These are phyloP conservation scores for Chinchilla lanigera DNA, from an alignment of 2,113 vertebrate genomes.

Conservation along the genomic window DNA sequence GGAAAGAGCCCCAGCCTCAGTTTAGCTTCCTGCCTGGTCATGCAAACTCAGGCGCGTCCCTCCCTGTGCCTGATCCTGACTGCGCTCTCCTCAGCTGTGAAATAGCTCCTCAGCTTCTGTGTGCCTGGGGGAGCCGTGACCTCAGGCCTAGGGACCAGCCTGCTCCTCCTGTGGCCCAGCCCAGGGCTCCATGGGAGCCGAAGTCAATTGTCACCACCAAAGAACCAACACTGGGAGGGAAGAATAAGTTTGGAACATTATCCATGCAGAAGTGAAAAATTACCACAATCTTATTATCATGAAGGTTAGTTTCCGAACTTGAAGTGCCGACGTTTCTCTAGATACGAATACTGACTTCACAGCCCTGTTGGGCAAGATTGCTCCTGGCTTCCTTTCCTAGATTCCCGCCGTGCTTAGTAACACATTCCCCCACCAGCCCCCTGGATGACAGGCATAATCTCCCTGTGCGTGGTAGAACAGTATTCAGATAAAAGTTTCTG, in stretches of 20 bases:
- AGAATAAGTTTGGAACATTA: not conserved
- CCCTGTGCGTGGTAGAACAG: not conserved
- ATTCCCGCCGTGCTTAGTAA: rapidly evolving
- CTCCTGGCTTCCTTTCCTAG: not conserved
- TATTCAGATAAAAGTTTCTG: not conserved
- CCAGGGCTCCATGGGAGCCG: not conserved
- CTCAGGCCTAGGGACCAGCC: not conserved
- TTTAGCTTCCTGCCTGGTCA: not conserved
- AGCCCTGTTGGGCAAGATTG: rapidly evolving
- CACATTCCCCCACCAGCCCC: too few relatives aligned
- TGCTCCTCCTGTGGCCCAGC: not conserved
- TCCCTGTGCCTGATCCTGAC: not conserved
- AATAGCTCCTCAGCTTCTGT: not conserved
- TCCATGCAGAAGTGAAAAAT: not conserved
- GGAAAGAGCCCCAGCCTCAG: not conserved
- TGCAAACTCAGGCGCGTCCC: too few relatives aligned
- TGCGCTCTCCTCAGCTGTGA: not conserved
- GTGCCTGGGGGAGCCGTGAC: not conserved
- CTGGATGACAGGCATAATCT: not conserved
- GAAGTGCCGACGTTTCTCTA: not conserved
- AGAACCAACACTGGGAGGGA: not conserved
- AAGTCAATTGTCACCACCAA: not conserved
- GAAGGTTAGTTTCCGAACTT: not conserved
- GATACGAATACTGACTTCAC: not conserved
- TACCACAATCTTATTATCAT: not conserved